phyloP scores from a whole-genome alignment of 2,797 vertebrate genomes.

The Loris lydekkerianus region DNA sequence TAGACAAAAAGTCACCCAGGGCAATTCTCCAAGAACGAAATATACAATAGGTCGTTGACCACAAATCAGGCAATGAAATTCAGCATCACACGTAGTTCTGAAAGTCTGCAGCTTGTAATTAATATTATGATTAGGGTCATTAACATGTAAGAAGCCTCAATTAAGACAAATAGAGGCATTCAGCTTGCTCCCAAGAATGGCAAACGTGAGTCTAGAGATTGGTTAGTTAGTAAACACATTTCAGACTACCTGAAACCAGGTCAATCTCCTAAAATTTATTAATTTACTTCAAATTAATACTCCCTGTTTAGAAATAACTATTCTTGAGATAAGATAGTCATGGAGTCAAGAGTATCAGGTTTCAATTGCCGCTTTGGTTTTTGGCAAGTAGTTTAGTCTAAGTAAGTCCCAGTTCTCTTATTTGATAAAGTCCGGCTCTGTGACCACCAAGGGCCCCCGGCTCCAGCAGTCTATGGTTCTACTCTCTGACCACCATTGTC shows the following conservation, averaged over 20 bases:
- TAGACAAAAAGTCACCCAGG: background rate
- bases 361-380: background rate
- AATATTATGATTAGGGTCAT: background rate
- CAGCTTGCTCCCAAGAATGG: background rate
- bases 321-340: background rate
- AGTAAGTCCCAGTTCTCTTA: background rate
- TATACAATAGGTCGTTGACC: background rate
- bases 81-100: background rate
- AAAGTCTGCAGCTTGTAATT: background rate
- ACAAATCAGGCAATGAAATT: background rate
- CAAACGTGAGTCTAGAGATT: background rate
- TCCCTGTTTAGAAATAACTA: background rate
- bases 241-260: background rate
- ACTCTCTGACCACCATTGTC: accelerated
- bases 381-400: background rate
- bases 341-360: background rate
- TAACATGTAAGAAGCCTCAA: background rate
- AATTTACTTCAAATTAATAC: background rate
- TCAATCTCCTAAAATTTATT: background rate
- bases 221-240: background rate
- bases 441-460: background rate
- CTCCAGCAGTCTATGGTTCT: background rate
- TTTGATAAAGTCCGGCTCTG: background rate
- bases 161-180: background rate
- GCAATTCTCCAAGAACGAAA: constrained; percentile 40